Conservation (phyloP, 1,140 invertebrate species). For the Heliconius congener region DNA sequence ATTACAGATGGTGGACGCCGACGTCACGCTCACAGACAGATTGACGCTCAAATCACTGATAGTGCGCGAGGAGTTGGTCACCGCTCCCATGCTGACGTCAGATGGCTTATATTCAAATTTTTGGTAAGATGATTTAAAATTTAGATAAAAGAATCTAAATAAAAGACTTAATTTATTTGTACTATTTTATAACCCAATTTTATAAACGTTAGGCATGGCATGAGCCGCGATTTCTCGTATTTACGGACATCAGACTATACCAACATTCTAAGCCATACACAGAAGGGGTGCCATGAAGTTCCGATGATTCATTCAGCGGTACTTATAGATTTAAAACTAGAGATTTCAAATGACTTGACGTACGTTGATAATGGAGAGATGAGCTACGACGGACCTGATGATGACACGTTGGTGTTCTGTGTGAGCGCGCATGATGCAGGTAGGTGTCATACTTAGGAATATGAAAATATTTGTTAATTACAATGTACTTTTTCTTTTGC, state of each 20-base stretch:
- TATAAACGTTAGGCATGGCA: not conserved
- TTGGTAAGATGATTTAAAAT: slow-evolving; percentile 82
- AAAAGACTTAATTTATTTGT: not conserved
- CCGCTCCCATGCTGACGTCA: slow-evolving; percentile 93
- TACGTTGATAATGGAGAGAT: slow-evolving; percentile 86
- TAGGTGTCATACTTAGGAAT: slow-evolving; percentile 45
- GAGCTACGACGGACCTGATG: slow-evolving; percentile 88
- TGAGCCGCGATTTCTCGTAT: not conserved
- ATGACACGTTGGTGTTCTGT: slow-evolving; percentile 98
- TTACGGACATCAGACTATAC: not conserved
- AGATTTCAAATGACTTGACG: slow-evolving; percentile 86
- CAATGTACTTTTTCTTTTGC: not conserved
- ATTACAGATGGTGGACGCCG: slow-evolving; percentile 92
- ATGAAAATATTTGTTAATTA: no score
- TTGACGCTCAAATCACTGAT: slow-evolving; percentile 87
- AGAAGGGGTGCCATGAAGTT: slow-evolving; percentile 89
- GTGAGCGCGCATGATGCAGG: slow-evolving; percentile 88
- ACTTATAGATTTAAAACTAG: slow-evolving; percentile 88
- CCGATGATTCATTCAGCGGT: slow-evolving; percentile 97
- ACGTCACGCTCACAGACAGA: slow-evolving; percentile 91
- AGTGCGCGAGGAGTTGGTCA: slow-evolving; percentile 83
- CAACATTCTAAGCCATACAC: not conserved
- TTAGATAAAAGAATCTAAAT: not conserved
- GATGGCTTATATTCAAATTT: slow-evolving; percentile 96
- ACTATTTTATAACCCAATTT: not conserved